Percentiles rank a stretch among this genome's conserved stretches.
Evolutionary conservation across 2,113 vertebrate species (phyloP).

Genomic region (Macquaria australasica): DNA sequence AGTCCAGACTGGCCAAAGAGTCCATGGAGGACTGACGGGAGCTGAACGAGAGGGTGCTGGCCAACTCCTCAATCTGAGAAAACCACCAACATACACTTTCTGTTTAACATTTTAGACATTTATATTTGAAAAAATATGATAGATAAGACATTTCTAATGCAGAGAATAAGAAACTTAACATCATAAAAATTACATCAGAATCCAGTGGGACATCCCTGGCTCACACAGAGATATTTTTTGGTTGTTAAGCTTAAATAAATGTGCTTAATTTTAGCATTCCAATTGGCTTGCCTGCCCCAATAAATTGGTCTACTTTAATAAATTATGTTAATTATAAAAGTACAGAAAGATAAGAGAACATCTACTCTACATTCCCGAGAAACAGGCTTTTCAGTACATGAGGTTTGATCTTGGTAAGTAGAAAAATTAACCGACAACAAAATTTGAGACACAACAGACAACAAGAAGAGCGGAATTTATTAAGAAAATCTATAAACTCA

Average conservation of each 20-base stretch:
- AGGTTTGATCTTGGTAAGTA: neutral
- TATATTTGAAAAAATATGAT: no score
- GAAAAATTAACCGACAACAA: neutral
- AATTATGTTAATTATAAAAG: neutral
- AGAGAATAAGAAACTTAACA: neutral
- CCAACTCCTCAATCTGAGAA: constrained; percentile 92
- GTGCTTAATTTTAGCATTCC: neutral
- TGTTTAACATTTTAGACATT: no score
- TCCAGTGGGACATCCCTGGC: no score
- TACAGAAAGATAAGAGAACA: neutral
- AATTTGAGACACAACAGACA: neutral
- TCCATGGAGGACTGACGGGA: constrained; percentile 88
- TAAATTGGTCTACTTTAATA: neutral
- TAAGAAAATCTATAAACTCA: neutral
- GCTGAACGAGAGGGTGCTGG: constrained; percentile 86
- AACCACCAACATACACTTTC: neutral
- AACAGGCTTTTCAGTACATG: no score
- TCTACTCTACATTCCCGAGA: neutral
- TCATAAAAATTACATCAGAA: neutral
- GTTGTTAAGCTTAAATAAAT: neutral
- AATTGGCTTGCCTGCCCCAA: neutral
- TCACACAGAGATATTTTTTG: neutral
- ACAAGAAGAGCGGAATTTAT: neutral
- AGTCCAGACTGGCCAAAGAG: constrained; percentile 79
- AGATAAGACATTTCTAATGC: neutral